phyloP scores from a whole-genome alignment of 2,888 invertebrate genomes.

The Athrips mouffetella region DNA sequence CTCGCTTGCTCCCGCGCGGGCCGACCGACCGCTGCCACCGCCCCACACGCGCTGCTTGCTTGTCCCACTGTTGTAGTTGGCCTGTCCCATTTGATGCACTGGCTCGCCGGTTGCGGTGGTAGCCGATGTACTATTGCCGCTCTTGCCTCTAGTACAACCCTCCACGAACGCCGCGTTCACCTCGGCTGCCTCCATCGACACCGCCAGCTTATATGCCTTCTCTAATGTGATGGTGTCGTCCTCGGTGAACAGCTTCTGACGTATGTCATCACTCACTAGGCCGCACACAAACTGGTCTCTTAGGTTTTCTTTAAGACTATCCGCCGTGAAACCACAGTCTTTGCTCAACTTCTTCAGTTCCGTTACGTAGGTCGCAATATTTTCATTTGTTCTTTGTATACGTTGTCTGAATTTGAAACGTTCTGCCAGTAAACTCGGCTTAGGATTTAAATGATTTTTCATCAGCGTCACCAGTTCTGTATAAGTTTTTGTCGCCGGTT shows the following conservation, averaged over 20 bases:
- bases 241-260: conserved; percentile 18
- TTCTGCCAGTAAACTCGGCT: conserved; percentile 22
- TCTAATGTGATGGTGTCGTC: conserved; percentile 1
- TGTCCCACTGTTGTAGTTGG: no score
- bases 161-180: conserved; percentile 15
- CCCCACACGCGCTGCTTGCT: no score
- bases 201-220: conserved; percentile 14
- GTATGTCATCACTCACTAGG: conserved; percentile 13
- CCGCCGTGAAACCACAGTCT: conserved; percentile 19
- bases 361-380: conserved; percentile 16
- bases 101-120: background rate
- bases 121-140: background rate
- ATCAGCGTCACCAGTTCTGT: conserved; percentile 16
- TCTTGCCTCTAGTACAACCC: background rate
- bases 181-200: conserved; percentile 19
- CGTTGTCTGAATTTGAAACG: conserved; percentile 24
- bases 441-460: conserved; percentile 21
- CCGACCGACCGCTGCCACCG: no score
- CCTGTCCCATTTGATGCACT: background rate
- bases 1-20: conserved; percentile 17
- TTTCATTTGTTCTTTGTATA: conserved; percentile 16
- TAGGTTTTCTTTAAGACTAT: conserved; percentile 11
- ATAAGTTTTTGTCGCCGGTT: conserved; percentile 18
- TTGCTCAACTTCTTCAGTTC: conserved; percentile 23
- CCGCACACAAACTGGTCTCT: conserved; percentile 19